phyloP scores from a whole-genome alignment of 2,797 vertebrate species.

The Myoxocephalus aenaeus region DNA sequence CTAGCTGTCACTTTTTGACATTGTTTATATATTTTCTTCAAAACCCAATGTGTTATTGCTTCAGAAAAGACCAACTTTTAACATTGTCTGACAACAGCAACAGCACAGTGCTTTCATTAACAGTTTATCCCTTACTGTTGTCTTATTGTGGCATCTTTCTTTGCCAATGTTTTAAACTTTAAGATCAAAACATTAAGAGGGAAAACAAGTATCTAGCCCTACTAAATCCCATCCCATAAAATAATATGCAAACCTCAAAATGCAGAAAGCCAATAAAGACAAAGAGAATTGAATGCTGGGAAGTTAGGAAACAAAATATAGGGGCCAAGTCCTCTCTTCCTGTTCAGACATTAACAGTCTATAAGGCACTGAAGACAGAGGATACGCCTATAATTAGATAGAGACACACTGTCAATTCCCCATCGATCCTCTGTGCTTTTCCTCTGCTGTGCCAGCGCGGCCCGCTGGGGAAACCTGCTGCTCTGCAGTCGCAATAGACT shows the following conservation, averaged over 20 bases:
- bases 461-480: conserved; percentile 23
- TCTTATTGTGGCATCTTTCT: not conserved
- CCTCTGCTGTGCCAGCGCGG: conserved; percentile 36
- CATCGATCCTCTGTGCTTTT: conserved; percentile 61
- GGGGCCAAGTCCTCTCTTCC: conserved; percentile 2
- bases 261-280: not conserved
- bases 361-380: conserved; percentile 38
- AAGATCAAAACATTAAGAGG: not conserved
- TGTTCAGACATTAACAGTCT: conserved; percentile 32
- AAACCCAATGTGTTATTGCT: not conserved
- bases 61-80: not conserved
- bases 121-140: not conserved
- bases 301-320: conserved; percentile 28
- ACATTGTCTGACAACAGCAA: not conserved
- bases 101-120: not conserved
- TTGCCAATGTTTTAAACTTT: not conserved
- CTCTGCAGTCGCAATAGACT: conserved; percentile 32
- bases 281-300: not conserved
- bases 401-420: conserved; percentile 60
- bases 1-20: not conserved
- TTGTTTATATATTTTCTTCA: not conserved
- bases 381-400: conserved; percentile 57
- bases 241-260: not conserved
- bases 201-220: too few relatives aligned
- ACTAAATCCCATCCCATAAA: not conserved